phyloP scores from a whole-genome alignment of 2,888 invertebrate species.

The Tachina grossa region DNA sequence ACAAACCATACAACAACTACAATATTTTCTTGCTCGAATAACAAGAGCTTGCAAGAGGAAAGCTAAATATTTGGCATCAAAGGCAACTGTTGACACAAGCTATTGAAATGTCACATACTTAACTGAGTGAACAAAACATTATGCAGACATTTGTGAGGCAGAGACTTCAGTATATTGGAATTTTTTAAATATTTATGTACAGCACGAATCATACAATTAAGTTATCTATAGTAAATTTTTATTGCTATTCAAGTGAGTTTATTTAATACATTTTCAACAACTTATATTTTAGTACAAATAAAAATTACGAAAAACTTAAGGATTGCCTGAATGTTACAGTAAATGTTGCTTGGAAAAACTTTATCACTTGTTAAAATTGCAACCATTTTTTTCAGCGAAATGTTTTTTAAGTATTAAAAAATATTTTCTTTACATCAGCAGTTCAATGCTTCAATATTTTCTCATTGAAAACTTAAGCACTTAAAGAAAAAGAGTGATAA shows the following conservation, averaged over 20 bases:
- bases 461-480: not conserved
- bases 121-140: not conserved
- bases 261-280: not conserved
- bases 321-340: not conserved
- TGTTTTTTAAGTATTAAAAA: not conserved
- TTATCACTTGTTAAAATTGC: not conserved
- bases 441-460: not conserved
- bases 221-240: not conserved
- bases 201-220: not conserved
- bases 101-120: slow-evolving; percentile 34
- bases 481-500: not conserved
- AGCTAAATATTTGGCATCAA: not conserved
- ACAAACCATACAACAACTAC: not conserved
- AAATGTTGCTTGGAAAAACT: not conserved
- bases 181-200: not conserved
- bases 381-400: not conserved
- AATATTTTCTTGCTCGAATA: too few relatives aligned
- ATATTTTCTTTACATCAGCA: not conserved
- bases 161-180: not conserved
- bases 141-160: not conserved
- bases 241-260: not conserved
- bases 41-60: not conserved
- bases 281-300: not conserved
- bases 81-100: slow-evolving; percentile 41
- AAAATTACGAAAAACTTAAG: not conserved